These are phyloP conservation scores for Antheraea pernyi DNA, from an alignment of 1,140 invertebrate genomes.

Conservation along the genomic window DNA sequence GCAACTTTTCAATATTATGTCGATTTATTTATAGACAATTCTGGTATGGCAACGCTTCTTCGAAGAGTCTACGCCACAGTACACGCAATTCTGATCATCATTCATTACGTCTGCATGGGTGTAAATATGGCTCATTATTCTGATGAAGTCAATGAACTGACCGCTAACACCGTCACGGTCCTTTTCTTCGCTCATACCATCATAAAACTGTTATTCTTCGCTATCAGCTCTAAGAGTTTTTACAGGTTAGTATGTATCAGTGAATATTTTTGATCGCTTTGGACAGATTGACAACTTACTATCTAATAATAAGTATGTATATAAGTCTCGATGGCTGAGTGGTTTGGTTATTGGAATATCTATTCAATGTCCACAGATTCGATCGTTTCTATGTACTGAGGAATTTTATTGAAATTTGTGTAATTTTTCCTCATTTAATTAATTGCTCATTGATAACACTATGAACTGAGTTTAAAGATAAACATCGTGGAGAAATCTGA, in stretches of 20 bases:
- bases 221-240: constrained; percentile 85
- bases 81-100: constrained; percentile 82
- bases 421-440: too few relatives aligned
- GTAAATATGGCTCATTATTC: constrained; percentile 85
- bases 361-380: too few relatives aligned
- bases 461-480: too few relatives aligned
- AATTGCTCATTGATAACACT: too few relatives aligned
- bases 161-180: constrained; percentile 89
- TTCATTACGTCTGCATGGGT: constrained; percentile 83
- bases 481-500: too few relatives aligned
- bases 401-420: too few relatives aligned
- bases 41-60: constrained; percentile 77
- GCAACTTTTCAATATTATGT: neutral
- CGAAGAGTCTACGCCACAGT: constrained; percentile 81
- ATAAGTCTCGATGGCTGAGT: too few relatives aligned
- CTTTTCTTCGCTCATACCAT: constrained; percentile 89
- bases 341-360: too few relatives aligned
- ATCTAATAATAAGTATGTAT: too few relatives aligned
- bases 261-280: too few relatives aligned
- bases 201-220: constrained; percentile 87
- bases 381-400: too few relatives aligned
- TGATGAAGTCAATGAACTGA: constrained; percentile 89
- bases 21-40: constrained; percentile 57
- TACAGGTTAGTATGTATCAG: constrained; percentile 80
- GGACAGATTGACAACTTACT: too few relatives aligned